phyloP scores from a whole-genome alignment of 2,888 invertebrate species.

The Andrena minutula region DNA sequence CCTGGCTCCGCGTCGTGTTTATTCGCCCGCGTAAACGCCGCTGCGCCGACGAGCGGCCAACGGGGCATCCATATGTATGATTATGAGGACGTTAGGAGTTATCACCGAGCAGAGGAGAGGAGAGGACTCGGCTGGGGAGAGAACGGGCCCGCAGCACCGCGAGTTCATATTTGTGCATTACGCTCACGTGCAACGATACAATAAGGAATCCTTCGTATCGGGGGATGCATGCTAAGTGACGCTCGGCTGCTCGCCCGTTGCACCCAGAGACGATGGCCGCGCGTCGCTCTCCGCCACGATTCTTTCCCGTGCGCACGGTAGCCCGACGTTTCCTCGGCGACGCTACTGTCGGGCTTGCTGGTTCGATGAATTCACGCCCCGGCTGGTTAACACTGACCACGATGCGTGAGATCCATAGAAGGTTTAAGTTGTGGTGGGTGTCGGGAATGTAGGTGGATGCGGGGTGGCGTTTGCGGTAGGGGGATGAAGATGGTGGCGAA shows the following conservation, averaged over 20 bases:
- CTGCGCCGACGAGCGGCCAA: slow-evolving; percentile 62
- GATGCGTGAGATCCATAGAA: neutral
- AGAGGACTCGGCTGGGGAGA: slow-evolving; percentile 28
- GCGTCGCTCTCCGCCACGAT: slow-evolving; percentile 38
- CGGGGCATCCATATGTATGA: slow-evolving; percentile 82
- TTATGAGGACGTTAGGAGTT: slow-evolving; percentile 81
- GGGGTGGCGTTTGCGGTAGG: no score
- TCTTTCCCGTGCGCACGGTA: slow-evolving; percentile 49
- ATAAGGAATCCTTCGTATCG: slow-evolving; percentile 85
- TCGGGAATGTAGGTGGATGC: no score
- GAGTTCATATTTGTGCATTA: slow-evolving; percentile 84
- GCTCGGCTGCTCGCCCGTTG: slow-evolving; percentile 61
- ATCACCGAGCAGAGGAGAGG: slow-evolving; percentile 70
- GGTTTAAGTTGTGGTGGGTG: no score
- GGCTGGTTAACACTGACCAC: slow-evolving; percentile 16
- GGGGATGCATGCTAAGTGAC: slow-evolving; percentile 84
- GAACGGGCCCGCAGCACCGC: slow-evolving; percentile 76
- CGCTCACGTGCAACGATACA: slow-evolving; percentile 85
- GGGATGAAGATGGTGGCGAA: no score
- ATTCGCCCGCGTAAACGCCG: slow-evolving; percentile 58
- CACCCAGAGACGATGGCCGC: slow-evolving; percentile 34
- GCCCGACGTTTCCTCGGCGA: slow-evolving; percentile 24
- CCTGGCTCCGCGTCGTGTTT: slow-evolving; percentile 18
- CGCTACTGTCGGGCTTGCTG: slow-evolving; percentile 23
- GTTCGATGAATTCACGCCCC: slow-evolving; percentile 58